phyloP scores from a whole-genome alignment of 1,140 invertebrate species.

The Linepithema humile region DNA sequence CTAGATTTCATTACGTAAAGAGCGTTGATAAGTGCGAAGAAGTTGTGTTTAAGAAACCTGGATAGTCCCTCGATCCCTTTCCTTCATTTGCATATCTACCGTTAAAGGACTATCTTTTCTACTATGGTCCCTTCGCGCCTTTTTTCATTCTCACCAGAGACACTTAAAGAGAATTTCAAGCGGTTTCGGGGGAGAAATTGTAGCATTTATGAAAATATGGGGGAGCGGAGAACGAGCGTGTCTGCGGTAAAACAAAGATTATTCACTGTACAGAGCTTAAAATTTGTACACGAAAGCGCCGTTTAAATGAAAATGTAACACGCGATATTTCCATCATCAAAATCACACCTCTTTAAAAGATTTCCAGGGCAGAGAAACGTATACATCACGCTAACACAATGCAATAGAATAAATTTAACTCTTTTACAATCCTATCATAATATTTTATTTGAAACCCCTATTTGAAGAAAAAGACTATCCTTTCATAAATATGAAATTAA shows the following conservation, averaged over 20 bases:
- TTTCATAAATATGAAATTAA: neutral
- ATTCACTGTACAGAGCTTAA: neutral
- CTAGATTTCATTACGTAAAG: neutral
- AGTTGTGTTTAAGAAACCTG: conserved; percentile 25
- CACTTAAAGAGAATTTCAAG: conserved; percentile 56
- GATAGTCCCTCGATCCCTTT: neutral
- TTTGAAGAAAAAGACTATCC: neutral
- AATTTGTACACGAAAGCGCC: neutral
- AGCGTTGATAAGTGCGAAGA: neutral
- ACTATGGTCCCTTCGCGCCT: neutral
- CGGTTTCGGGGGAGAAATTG: conserved; percentile 40
- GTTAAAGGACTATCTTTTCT: neutral
- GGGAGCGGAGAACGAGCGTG: neutral
- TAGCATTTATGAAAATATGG: conserved; percentile 48
- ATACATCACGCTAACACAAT: neutral
- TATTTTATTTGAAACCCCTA: neutral
- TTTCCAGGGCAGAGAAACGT: neutral
- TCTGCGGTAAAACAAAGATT: neutral
- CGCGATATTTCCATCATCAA: neutral
- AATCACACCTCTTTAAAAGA: neutral
- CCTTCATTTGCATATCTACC: conserved; percentile 41
- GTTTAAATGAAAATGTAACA: conserved; percentile 15
- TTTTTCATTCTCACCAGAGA: conserved; percentile 47
- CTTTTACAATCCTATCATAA: neutral
- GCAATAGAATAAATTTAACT: neutral